Percentiles rank a stretch among this genome's conserved stretches.
phyloP scores from a whole-genome alignment of 2,113 vertebrate genomes.

The Origma solitaria region DNA sequence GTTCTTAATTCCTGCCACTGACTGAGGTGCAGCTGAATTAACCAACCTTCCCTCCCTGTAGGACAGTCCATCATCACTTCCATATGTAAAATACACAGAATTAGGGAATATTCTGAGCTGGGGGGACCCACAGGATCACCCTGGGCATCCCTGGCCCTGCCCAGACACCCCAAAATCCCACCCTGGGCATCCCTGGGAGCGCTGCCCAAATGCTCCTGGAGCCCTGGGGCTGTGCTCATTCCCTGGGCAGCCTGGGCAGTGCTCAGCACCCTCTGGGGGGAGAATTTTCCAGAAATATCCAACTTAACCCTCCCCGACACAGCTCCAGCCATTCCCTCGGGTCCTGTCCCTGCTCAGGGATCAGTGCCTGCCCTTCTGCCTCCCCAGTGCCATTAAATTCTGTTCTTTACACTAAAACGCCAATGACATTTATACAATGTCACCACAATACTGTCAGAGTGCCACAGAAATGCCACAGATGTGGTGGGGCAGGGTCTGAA shows the following conservation, averaged over 20 bases:
- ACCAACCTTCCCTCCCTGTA: not conserved
- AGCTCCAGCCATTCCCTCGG: not conserved
- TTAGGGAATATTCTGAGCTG: not conserved
- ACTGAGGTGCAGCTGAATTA: not conserved
- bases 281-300: not conserved
- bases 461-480: not conserved
- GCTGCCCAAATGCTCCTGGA: not conserved
- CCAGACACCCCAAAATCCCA: not conserved
- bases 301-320: rapidly evolving
- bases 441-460: not conserved
- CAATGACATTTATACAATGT: rapidly evolving
- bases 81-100: not conserved
- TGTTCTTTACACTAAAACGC: not conserved
- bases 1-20: not conserved
- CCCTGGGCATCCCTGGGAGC: not conserved
- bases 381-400: not conserved
- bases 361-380: not conserved
- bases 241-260: not conserved
- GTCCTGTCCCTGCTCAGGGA: not conserved
- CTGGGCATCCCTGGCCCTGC: not conserved
- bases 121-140: not conserved
- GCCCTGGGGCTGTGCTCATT: not conserved
- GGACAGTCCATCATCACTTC: not conserved
- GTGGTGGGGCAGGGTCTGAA: not conserved
- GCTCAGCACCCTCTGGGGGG: not conserved